Base-by-base conservation (phyloP, 2,888 invertebrate genomes). In the Syrista parreyssii region DNA sequence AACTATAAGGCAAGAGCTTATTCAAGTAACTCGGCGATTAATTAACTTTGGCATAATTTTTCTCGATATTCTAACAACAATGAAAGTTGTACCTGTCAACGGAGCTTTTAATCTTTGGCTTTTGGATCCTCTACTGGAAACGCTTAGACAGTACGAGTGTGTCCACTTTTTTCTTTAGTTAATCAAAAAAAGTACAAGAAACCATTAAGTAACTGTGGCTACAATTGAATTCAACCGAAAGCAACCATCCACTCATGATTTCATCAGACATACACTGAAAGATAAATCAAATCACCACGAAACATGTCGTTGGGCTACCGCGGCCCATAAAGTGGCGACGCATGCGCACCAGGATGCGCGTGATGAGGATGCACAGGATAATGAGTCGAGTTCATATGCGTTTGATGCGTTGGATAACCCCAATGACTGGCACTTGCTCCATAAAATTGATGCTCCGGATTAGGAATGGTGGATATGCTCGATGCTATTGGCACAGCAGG, bases 401-500 rank as follows among this genome's bases (percentile, higher is more conserved):
- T 73, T 77, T 87, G 88, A 79, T 85, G 85, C 35, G 79, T 82
- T 2, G 85, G 81, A 79, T 88, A 88, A 9, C 84, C 80, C 88
- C 88, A 88, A 12, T 82, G 77, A 23, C 81, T 78, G 4, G 84
- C 76, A 68, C 84, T 83, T 0, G 88, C 81, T 4, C 85, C 87
- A 75, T 91, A 91, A 78, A 89, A 90, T 79, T 91, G 91, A 83
- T 91, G 91, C 11, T 89, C 84, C 34, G 80, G 84, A 79, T 87
- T 80, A 84, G 89, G 78, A 30, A 78, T 78, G 31, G 76, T 73
- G 3, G 87, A 77, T 40, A 88, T 82, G 12, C 82, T 79, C 2
- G 89, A 83, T 3, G 89, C 83, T 11, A 86, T 82, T 0, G 85
- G 80, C 12, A 83, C 75, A 31, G 78, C 15, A 12, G 78, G 69